A percentile compares a stretch with the other conserved stretches of the same genome.
Conservation (phyloP, 2,113 vertebrate species). For the Himantopus leucocephalus region DNA sequence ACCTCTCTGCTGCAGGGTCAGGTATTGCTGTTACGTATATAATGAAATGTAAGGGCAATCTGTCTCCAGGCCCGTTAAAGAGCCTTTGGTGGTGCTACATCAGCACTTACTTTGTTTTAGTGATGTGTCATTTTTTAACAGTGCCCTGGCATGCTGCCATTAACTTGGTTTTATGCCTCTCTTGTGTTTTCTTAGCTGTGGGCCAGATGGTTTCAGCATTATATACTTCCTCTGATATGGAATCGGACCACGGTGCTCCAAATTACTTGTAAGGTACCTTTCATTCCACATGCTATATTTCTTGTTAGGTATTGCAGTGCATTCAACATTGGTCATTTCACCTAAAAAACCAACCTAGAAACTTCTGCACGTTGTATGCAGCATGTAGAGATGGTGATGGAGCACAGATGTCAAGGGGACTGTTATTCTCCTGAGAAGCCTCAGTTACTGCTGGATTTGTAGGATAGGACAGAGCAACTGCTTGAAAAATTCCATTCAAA, state of each 20-base stretch:
- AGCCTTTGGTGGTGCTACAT: neutral
- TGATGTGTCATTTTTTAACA: neutral
- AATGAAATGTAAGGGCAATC: neutral
- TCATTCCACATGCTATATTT: neutral
- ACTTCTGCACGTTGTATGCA: neutral
- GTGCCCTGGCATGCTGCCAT: neutral
- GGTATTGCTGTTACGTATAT: neutral
- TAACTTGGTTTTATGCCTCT: neutral
- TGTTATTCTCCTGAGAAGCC: neutral
- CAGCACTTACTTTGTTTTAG: neutral
- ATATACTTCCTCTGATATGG: neutral
- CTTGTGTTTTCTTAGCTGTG: neutral
- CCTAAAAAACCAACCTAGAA: neutral
- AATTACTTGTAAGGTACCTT: neutral
- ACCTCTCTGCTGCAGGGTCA: neutral
- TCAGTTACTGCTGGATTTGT: neutral
- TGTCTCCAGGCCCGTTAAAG: neutral
- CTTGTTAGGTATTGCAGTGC: neutral
- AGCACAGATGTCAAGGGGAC: neutral
- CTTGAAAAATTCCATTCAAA: neutral
- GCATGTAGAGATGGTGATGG: neutral
- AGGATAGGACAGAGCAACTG: neutral
- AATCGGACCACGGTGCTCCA: neutral
- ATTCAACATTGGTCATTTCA: neutral
- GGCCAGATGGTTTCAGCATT: neutral